Percentiles rank a stretch among this genome's conserved stretches.
Conservation (phyloP, 2,113 vertebrate species). For the Lonchura striata region DNA sequence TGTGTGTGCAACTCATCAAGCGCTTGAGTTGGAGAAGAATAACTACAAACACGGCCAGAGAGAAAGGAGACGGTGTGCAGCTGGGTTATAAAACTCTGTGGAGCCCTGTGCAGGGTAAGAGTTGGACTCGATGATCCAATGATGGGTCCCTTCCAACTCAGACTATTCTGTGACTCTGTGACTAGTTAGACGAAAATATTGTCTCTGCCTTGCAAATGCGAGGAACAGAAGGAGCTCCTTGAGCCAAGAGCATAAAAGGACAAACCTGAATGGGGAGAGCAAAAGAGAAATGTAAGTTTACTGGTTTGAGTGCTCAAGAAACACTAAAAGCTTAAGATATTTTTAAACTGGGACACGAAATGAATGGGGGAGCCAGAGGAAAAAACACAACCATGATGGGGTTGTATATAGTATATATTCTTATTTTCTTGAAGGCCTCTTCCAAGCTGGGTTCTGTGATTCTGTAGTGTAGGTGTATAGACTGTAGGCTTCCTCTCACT, state of each 20-base stretch:
- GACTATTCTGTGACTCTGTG: not conserved
- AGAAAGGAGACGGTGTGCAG: not conserved
- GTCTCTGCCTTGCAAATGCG: not conserved
- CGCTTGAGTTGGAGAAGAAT: not conserved
- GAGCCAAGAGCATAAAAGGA: not conserved
- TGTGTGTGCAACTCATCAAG: not conserved
- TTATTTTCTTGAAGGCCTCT: not conserved
- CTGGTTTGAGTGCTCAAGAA: not conserved
- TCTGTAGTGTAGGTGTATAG: accelerated
- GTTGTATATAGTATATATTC: accelerated
- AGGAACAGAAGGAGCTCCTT: not conserved
- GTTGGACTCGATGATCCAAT: not conserved
- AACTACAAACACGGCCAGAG: not conserved
- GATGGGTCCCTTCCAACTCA: not conserved
- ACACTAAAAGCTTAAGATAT: not conserved
- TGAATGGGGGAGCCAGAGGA: not conserved
- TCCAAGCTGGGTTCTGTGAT: not conserved
- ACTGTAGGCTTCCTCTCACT: not conserved
- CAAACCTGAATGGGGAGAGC: not conserved
- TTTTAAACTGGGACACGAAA: not conserved
- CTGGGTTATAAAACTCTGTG: not conserved
- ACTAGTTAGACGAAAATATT: not conserved
- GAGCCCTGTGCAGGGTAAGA: not conserved
- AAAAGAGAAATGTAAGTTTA: not conserved
- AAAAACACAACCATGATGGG: not conserved